These are phyloP conservation scores for Drepanosiphum platanoidis DNA, from an alignment of 2,888 invertebrate genomes.

Conservation along the genomic window DNA sequence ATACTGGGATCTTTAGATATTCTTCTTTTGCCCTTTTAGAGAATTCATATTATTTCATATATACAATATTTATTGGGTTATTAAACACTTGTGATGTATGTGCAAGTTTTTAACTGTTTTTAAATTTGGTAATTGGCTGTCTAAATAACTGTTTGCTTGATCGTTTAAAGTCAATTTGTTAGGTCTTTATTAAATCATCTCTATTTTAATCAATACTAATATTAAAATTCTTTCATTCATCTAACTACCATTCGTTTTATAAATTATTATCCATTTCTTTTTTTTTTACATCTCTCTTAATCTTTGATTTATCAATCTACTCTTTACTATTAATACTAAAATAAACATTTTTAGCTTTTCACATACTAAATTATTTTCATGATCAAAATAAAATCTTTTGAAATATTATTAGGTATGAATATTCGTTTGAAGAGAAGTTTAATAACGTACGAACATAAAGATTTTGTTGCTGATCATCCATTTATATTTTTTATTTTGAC, in stretches of 20 bases:
- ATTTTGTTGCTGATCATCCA: conserved; percentile 68
- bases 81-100: background rate
- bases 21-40: background rate
- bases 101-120: background rate
- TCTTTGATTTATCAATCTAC: background rate
- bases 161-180: too few relatives aligned
- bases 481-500: conserved; percentile 66
- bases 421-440: conserved; percentile 49
- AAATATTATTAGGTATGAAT: conserved; percentile 38
- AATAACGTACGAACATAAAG: conserved; percentile 64
- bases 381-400: conserved; percentile 52
- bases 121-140: background rate
- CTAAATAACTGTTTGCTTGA: background rate
- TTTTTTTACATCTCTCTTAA: background rate
- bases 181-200: too few relatives aligned
- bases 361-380: background rate
- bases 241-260: background rate
- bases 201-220: too few relatives aligned
- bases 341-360: background rate
- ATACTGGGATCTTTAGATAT: background rate
- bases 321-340: background rate
- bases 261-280: background rate
- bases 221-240: background rate
- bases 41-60: background rate
- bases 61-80: background rate